Conservation (phyloP, 2,797 vertebrate species). For the Paramormyrops hopkinsi region DNA sequence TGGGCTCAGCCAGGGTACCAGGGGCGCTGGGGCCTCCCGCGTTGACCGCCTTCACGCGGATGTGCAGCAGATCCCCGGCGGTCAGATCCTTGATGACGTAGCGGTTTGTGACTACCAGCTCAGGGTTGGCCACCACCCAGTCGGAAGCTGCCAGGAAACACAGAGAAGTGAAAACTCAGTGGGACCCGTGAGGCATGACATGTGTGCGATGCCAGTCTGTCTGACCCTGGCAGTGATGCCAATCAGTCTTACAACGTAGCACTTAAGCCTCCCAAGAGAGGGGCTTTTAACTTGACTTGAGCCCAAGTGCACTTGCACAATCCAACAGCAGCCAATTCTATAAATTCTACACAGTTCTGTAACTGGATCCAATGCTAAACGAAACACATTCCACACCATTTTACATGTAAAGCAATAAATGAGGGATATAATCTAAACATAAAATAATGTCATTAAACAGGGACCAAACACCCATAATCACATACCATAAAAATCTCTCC, state of each 20-base stretch:
- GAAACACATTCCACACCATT: not conserved
- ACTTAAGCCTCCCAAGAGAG: not conserved
- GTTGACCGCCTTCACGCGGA: conserved; percentile 72
- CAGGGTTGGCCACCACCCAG: conserved; percentile 69
- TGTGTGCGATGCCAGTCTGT: not conserved
- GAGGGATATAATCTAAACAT: not conserved
- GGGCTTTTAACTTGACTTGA: not conserved
- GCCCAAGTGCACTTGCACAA: not conserved
- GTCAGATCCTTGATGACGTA: conserved; percentile 63
- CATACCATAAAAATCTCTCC: not conserved
- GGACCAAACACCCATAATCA: not conserved
- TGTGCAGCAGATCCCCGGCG: conserved; percentile 65
- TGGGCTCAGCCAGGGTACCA: conserved; percentile 54
- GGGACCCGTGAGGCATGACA: not conserved
- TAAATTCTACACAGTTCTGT: not conserved
- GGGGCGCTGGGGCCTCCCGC: conserved; percentile 63
- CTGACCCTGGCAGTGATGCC: not conserved
- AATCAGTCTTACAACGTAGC: not conserved
- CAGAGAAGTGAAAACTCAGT: not conserved
- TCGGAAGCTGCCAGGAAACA: conserved; percentile 58
- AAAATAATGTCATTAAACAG: not conserved
- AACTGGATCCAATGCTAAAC: not conserved
- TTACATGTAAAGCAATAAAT: not conserved
- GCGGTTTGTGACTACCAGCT: conserved; percentile 62
- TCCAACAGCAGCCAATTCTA: not conserved